Conservation (phyloP, 2,113 vertebrate species). For the Mustela lutreola region DNA sequence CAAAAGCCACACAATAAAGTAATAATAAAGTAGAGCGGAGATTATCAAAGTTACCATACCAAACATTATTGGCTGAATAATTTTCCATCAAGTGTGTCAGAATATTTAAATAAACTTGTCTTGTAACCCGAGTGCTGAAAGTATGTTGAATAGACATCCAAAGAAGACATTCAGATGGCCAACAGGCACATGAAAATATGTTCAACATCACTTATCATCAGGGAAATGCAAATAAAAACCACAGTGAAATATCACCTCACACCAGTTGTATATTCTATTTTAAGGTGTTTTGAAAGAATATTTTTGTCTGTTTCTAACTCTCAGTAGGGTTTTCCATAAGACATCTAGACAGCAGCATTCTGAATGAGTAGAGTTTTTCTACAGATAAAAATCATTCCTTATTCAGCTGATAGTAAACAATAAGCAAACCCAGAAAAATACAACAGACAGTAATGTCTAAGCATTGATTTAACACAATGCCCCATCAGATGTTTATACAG, state of each 20-base stretch:
- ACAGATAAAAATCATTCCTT: neutral
- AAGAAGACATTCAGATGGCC: neutral
- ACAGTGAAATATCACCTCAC: neutral
- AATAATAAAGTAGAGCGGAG: neutral
- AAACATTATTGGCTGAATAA: neutral
- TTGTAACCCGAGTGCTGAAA: neutral
- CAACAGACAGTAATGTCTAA: neutral
- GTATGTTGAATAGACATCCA: neutral
- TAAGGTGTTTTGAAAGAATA: conserved; percentile 3
- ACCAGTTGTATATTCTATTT: neutral
- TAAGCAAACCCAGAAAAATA: neutral
- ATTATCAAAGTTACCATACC: neutral
- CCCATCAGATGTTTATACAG: neutral
- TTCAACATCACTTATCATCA: neutral
- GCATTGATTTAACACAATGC: neutral
- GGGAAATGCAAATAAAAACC: neutral
- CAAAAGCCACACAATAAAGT: neutral
- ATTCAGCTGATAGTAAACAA: neutral
- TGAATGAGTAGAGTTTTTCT: neutral
- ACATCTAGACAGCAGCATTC: neutral
- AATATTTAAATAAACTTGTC: conserved; percentile 28
- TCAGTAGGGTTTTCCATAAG: neutral
- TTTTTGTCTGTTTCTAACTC: neutral
- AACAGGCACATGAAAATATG: neutral
- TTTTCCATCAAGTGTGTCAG: conserved; percentile 1